Percentiles rank a stretch among this genome's conserved stretches.
Evolutionary conservation across 2,113 vertebrate species (phyloP).

Genomic region (Apodemus sylvaticus): DNA sequence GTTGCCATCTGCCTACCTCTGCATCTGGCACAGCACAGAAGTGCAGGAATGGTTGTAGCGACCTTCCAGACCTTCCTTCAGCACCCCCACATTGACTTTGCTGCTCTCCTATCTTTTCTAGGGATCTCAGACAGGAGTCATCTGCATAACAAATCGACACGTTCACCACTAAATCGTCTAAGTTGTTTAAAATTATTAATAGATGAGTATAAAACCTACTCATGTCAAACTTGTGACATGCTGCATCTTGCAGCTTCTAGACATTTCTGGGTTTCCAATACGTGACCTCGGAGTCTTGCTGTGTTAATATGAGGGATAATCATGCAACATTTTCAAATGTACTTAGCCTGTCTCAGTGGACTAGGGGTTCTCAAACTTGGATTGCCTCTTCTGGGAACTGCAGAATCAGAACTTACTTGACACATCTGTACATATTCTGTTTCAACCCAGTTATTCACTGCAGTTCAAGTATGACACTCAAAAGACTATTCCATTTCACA

Average conservation of each 20-base stretch:
- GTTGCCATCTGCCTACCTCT: not conserved
- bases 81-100: not conserved
- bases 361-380: not conserved
- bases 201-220: not conserved
- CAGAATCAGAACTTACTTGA: not conserved
- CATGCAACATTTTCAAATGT: not conserved
- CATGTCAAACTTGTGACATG: not conserved
- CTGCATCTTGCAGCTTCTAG: not conserved
- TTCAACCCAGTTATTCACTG: not conserved
- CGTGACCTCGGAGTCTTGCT: not conserved
- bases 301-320: not conserved
- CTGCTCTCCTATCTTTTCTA: not conserved
- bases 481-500: not conserved
- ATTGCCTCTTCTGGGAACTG: not conserved
- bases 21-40: not conserved
- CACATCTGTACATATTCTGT: not conserved
- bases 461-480: not conserved
- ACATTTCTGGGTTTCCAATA: not conserved
- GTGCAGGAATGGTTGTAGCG: not conserved
- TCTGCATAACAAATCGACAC: not conserved
- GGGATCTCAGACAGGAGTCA: not conserved
- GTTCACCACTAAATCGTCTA: not conserved
- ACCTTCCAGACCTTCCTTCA: not conserved
- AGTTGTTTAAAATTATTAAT: constrained; percentile 17
- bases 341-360: not conserved